Evolutionary conservation across 2,888 invertebrate species (phyloP).

Genomic region (Tinea semifulvella): DNA sequence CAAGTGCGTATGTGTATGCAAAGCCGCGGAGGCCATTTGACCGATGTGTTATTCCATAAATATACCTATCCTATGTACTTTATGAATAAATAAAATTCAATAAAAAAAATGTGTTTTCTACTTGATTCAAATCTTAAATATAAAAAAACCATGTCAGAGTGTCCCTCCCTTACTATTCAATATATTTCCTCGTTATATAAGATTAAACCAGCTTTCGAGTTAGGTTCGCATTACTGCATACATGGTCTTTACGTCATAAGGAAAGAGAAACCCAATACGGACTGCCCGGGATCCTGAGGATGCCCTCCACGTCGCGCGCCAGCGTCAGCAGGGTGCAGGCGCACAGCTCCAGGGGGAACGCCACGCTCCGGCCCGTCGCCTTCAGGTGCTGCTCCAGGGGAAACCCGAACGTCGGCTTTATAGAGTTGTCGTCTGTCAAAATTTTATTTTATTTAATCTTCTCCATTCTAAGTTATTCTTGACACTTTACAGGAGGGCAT

Average conservation of each 20-base stretch:
- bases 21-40: conserved; percentile 8
- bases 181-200: no score
- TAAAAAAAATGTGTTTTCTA: no score
- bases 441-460: not conserved
- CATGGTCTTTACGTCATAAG: no score
- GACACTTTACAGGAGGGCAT: no score
- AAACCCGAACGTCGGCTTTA: conserved; percentile 87
- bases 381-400: conserved; percentile 87
- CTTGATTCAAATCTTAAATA: no score
- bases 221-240: no score
- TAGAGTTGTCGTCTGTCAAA: conserved; percentile 75
- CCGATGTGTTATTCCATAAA: conserved; percentile 14
- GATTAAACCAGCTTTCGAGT: no score
- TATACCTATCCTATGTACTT: conserved; percentile 12
- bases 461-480: no score
- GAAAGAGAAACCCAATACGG: no score
- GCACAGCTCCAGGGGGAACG: conserved; percentile 90
- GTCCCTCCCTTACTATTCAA: no score
- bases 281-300: conserved; percentile 92
- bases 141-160: no score
- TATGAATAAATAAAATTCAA: no score
- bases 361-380: conserved; percentile 82
- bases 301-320: conserved; percentile 90
- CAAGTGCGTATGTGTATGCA: conserved; percentile 12
- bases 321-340: conserved; percentile 83